Conservation (phyloP, 2,888 invertebrate species). For the Scaptomyza parva region DNA sequence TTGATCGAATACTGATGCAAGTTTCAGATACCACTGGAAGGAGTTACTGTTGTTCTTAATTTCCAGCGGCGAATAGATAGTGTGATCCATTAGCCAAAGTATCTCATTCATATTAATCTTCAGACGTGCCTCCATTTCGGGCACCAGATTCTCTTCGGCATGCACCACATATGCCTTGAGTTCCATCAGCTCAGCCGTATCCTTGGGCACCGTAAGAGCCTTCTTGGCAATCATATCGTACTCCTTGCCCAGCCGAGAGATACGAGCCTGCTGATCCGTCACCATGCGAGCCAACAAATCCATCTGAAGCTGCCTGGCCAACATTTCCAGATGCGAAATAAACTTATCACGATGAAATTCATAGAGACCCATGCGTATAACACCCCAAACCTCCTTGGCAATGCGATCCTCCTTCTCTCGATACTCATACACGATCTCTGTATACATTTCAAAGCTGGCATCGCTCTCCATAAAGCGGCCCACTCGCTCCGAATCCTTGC, state of each 20-base stretch:
- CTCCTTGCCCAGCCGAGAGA: slow-evolving; percentile 93
- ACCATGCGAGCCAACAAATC: slow-evolving; percentile 91
- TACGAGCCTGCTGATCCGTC: slow-evolving; percentile 91
- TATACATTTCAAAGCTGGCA: slow-evolving; percentile 88
- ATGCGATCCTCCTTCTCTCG: slow-evolving; percentile 88
- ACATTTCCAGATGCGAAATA: slow-evolving; percentile 89
- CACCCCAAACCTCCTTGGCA: slow-evolving; percentile 86
- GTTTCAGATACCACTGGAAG: slow-evolving; percentile 94
- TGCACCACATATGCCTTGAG: slow-evolving; percentile 91
- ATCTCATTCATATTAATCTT: slow-evolving; percentile 89
- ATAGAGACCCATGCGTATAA: slow-evolving; percentile 92
- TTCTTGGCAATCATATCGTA: slow-evolving; percentile 92
- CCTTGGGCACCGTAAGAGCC: slow-evolving; percentile 91
- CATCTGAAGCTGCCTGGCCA: slow-evolving; percentile 89
- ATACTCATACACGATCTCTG: slow-evolving; percentile 87
- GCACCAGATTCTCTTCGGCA: slow-evolving; percentile 89
- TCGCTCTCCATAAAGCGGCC: slow-evolving; percentile 88
- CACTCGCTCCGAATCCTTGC: slow-evolving; percentile 87
- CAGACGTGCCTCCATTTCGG: slow-evolving; percentile 91
- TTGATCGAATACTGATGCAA: slow-evolving; percentile 93
- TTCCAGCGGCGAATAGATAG: slow-evolving; percentile 91
- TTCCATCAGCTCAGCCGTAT: slow-evolving; percentile 94
- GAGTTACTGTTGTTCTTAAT: slow-evolving; percentile 95
- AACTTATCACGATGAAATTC: slow-evolving; percentile 93
- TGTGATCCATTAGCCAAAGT: slow-evolving; percentile 93